These are phyloP conservation scores for Python bivittatus DNA, from an alignment of 2,113 vertebrate genomes.

Conservation along the genomic window DNA sequence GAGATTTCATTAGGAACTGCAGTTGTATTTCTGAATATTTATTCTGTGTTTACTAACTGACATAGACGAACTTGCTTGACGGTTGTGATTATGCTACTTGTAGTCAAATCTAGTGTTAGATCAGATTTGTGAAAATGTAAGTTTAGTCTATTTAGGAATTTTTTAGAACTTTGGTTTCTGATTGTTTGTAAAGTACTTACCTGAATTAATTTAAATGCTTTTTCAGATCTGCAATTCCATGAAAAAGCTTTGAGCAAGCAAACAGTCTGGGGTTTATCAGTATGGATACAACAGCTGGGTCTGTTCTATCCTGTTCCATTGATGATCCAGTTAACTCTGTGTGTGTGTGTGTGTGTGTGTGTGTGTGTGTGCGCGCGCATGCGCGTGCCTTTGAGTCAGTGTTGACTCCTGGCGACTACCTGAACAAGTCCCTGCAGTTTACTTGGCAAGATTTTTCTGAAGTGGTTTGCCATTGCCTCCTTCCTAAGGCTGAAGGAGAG, in stretches of 20 bases:
- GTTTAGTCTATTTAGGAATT: neutral
- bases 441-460: neutral
- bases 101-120: neutral
- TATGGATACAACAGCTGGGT: neutral
- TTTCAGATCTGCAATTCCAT: neutral
- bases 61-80: neutral
- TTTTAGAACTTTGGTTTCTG: neutral
- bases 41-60: neutral
- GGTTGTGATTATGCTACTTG: neutral
- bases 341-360: no score
- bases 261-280: neutral
- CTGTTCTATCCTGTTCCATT: neutral
- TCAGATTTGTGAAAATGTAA: neutral
- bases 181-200: neutral
- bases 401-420: neutral
- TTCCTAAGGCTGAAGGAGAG: neutral
- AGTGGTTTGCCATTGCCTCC: neutral
- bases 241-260: neutral
- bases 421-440: neutral
- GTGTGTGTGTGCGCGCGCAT: no score
- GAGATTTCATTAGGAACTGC: neutral
- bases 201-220: neutral
- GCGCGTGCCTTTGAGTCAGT: neutral
- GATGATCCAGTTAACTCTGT: neutral
- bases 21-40: neutral